A percentile compares a stretch with the other conserved stretches of the same genome.
Evolutionary conservation across 2,797 vertebrate species (phyloP).

Genomic region (Poecilia picta): DNA sequence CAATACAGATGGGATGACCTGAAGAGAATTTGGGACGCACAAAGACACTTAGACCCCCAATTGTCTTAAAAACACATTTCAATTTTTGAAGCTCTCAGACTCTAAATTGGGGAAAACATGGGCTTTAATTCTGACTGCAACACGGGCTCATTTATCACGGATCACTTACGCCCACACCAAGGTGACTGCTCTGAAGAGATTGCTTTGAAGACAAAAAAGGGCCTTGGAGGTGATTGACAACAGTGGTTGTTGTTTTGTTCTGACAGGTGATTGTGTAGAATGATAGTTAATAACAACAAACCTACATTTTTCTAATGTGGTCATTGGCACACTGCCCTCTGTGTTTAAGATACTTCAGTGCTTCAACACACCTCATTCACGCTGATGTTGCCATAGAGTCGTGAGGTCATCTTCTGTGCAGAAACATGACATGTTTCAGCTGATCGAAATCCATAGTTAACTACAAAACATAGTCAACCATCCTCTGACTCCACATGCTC

Average conservation of each 20-base stretch:
- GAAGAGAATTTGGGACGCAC: no score
- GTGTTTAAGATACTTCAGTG: not conserved
- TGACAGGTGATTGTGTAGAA: slow-evolving; percentile 30
- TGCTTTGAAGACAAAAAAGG: not conserved
- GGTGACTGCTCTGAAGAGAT: slow-evolving; percentile 22
- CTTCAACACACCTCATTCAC: not conserved
- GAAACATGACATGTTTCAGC: not conserved
- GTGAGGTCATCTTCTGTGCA: not conserved
- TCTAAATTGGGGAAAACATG: not conserved
- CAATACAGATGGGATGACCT: no score
- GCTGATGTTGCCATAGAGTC: not conserved
- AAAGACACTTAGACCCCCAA: no score
- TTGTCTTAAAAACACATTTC: no score
- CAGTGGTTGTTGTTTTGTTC: slow-evolving; percentile 15
- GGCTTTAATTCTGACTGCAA: slow-evolving; percentile 27
- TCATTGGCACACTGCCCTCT: not conserved
- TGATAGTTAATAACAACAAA: slow-evolving; percentile 39
- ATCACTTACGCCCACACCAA: slow-evolving; percentile 17
- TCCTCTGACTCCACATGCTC: not conserved
- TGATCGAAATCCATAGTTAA: not conserved
- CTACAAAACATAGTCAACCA: not conserved
- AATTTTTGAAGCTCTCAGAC: not conserved
- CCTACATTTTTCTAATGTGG: slow-evolving; percentile 24
- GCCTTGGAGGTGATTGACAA: slow-evolving; percentile 18
- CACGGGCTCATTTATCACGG: slow-evolving; percentile 62